Conservation (phyloP, 2,888 invertebrate genomes). For the Rhorus exstirpatorius region DNA sequence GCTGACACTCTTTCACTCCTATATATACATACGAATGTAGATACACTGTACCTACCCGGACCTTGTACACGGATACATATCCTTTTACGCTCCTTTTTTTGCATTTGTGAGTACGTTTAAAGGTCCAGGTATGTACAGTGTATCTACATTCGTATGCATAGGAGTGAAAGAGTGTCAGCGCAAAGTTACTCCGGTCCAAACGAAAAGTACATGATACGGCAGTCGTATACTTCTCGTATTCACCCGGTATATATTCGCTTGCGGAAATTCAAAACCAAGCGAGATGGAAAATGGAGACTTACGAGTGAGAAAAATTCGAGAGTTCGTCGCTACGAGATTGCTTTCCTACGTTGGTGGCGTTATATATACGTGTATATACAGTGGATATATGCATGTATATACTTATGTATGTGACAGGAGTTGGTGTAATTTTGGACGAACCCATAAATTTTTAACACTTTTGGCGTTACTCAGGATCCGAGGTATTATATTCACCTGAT, state of each 20-base stretch:
- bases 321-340: conserved; percentile 65
- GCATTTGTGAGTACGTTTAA: too few relatives aligned
- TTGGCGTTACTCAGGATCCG: too few relatives aligned
- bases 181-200: too few relatives aligned
- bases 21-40: too few relatives aligned
- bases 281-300: conserved; percentile 54
- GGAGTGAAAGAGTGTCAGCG: too few relatives aligned
- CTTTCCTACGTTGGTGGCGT: conserved; percentile 49
- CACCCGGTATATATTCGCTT: conserved; percentile 21
- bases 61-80: too few relatives aligned
- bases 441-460: conserved; percentile 24
- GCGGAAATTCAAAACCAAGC: conserved; percentile 50
- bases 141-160: too few relatives aligned
- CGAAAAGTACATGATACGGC: conserved; percentile 7
- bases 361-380: not conserved
- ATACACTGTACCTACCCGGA: too few relatives aligned
- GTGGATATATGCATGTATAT: conserved; percentile 3
- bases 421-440: conserved; percentile 17
- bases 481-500: too few relatives aligned
- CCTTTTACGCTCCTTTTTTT: too few relatives aligned
- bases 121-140: too few relatives aligned
- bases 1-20: too few relatives aligned
- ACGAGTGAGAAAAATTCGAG: conserved; percentile 60
- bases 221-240: conserved; percentile 53
- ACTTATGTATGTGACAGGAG: not conserved